Percentiles rank a stretch among this genome's conserved stretches.
phyloP scores from a whole-genome alignment of 2,888 invertebrate genomes.

The Calameuta idolon region DNA sequence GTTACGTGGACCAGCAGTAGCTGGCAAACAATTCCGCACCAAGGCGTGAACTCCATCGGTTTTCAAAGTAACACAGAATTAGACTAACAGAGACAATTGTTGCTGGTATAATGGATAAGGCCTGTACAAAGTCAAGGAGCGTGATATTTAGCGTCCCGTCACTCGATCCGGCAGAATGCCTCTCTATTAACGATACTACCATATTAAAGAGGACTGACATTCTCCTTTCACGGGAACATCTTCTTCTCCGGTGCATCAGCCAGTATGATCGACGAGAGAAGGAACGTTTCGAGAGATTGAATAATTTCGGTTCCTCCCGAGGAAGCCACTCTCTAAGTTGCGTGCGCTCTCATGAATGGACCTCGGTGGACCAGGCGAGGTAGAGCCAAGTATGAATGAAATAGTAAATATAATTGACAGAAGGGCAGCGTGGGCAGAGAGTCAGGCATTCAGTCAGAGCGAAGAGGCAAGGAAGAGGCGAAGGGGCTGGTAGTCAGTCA shows the following conservation, averaged over 20 bases:
- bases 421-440: conserved; percentile 62
- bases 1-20: neutral
- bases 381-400: conserved; percentile 52
- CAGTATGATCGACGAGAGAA: too few species aligned
- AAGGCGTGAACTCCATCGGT: neutral
- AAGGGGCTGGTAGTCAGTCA: conserved; percentile 35
- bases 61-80: neutral
- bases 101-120: too few species aligned
- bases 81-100: too few species aligned
- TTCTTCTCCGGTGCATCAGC: too few species aligned
- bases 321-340: conserved; percentile 30
- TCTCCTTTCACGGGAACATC: too few species aligned
- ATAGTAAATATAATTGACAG: conserved; percentile 63
- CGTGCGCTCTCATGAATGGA: conserved; percentile 55
- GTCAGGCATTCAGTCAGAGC: conserved; percentile 47
- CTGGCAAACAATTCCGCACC: neutral
- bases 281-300: too few species aligned
- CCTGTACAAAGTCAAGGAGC: too few species aligned
- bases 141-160: too few species aligned
- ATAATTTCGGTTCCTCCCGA: neutral
- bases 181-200: too few species aligned
- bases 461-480: conserved; percentile 39
- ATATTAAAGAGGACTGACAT: too few species aligned
- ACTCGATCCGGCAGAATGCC: too few species aligned
- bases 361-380: conserved; percentile 47